Percentiles rank a stretch among this genome's conserved stretches.
phyloP scores from a whole-genome alignment of 2,113 vertebrate genomes.

The Zootoca vivipara region DNA sequence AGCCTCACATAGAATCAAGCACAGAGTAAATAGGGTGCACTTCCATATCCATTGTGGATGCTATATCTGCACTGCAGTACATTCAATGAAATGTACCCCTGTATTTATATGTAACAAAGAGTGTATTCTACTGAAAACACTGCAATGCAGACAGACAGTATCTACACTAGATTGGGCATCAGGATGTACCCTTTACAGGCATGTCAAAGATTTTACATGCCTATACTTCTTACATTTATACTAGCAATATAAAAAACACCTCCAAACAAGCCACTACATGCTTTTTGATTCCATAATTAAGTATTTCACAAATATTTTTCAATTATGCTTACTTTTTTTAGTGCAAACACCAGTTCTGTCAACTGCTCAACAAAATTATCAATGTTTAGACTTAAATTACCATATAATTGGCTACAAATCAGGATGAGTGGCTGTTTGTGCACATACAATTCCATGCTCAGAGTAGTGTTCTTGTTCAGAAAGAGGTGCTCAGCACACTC shows the following conservation, averaged over 20 bases:
- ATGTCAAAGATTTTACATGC: not conserved
- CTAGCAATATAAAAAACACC: not conserved
- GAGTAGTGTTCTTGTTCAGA: not conserved
- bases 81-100: not conserved
- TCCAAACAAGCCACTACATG: not conserved
- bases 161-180: not conserved
- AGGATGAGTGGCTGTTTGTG: not conserved
- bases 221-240: not conserved
- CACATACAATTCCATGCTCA: not conserved
- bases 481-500: not conserved
- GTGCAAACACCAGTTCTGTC: not conserved
- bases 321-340: not conserved
- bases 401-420: not conserved
- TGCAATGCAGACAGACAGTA: not conserved
- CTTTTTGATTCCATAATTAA: not conserved
- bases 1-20: no score
- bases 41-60: not conserved
- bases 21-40: no score
- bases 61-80: not conserved
- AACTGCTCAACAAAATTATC: not conserved
- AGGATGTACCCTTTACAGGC: no score
- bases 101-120: not conserved
- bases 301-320: not conserved
- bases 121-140: not conserved
- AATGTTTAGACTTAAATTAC: not conserved